Percentiles rank a stretch among this genome's conserved stretches.
Evolutionary conservation across 2,797 vertebrate species (phyloP).

Genomic region (Malurus leucopterus): DNA sequence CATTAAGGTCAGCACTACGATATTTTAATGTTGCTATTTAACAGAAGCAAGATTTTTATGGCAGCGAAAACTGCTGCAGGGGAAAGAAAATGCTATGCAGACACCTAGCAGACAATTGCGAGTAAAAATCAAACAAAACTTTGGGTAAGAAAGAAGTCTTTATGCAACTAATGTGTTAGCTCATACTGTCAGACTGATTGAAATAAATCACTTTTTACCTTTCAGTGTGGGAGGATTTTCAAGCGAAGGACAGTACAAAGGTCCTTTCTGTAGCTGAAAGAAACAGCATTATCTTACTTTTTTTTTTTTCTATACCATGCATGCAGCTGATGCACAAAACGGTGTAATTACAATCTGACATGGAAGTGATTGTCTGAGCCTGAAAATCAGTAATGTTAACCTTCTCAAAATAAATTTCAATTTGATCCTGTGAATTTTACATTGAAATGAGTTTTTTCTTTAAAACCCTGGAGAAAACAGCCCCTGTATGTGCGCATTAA

Average conservation of each 20-base stretch:
- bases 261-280: slow-evolving; percentile 66
- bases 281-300: slow-evolving; percentile 58
- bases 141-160: slow-evolving; percentile 30
- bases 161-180: slow-evolving; percentile 33
- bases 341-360: slow-evolving; percentile 82
- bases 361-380: slow-evolving; percentile 79
- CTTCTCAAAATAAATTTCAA: slow-evolving; percentile 79
- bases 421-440: slow-evolving; percentile 78
- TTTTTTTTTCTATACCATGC: slow-evolving; percentile 34
- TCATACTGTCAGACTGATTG: slow-evolving; percentile 29
- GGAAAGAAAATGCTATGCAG: not conserved
- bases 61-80: not conserved
- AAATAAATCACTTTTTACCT: slow-evolving; percentile 44
- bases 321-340: slow-evolving; percentile 72
- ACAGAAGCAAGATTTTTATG: slow-evolving; percentile 19
- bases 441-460: slow-evolving; percentile 83
- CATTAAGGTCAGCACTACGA: slow-evolving; percentile 13
- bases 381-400: slow-evolving; percentile 81
- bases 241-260: slow-evolving; percentile 65
- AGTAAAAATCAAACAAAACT: slow-evolving; percentile 45
- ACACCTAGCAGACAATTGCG: not conserved
- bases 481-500: slow-evolving; percentile 74
- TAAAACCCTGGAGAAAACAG: slow-evolving; percentile 78
- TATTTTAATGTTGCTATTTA: slow-evolving; percentile 28
- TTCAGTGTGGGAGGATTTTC: slow-evolving; percentile 14